A percentile compares a stretch with the other conserved stretches of the same genome.
Conservation (phyloP, 1,140 invertebrate species). For the Tetragnatha versicolor region DNA sequence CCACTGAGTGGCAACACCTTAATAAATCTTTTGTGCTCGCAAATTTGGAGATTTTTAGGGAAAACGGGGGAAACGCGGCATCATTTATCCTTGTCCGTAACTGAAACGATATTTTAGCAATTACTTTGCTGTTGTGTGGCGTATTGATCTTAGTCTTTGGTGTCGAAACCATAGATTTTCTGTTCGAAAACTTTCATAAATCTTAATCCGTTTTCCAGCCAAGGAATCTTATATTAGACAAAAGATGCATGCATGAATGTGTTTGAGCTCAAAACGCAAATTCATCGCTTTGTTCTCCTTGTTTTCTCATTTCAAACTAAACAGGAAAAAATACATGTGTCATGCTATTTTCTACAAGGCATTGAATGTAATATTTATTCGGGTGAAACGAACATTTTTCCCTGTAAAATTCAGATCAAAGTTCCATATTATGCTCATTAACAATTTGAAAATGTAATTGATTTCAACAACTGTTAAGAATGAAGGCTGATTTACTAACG, state of each 20-base stretch:
- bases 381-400: no score
- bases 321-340: neutral
- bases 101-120: conserved; percentile 23
- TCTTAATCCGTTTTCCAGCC: no score
- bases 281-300: neutral
- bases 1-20: neutral
- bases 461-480: no score
- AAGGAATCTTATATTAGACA: conserved; percentile 4
- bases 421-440: no score
- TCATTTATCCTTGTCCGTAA: conserved; percentile 26
- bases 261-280: neutral
- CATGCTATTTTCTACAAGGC: neutral
- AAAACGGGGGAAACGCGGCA: neutral
- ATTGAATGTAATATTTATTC: no score
- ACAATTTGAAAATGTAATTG: no score
- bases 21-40: conserved; percentile 3
- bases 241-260: neutral
- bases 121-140: neutral
- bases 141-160: neutral
- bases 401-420: no score
- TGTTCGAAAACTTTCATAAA: conserved; percentile 2
- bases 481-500: no score
- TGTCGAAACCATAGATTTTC: neutral
- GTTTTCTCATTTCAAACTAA: neutral
- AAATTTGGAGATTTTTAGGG: neutral